Conservation (phyloP, 2,888 invertebrate genomes). For the Siphlonurus alternatus region DNA sequence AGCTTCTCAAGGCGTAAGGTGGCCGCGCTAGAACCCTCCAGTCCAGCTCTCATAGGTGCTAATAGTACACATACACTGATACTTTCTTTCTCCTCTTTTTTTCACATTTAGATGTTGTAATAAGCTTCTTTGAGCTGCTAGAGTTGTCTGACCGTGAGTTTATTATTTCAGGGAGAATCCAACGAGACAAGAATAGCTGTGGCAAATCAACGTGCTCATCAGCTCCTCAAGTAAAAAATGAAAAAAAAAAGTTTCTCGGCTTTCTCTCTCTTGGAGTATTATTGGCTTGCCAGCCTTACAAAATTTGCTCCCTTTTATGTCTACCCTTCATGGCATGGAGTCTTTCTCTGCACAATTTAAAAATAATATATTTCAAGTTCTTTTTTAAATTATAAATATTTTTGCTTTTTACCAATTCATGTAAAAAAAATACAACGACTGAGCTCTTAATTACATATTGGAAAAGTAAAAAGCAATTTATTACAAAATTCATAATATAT, state of each 20-base stretch:
- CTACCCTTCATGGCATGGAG: background rate
- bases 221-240: conserved; percentile 60
- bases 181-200: conserved; percentile 92
- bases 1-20: conserved; percentile 60
- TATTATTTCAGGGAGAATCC: conserved; percentile 76
- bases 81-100: background rate
- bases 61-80: too few species aligned
- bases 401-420: background rate
- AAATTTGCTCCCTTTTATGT: background rate
- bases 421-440: background rate
- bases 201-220: conserved; percentile 93
- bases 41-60: too few species aligned
- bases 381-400: background rate
- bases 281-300: background rate
- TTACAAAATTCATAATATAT: background rate
- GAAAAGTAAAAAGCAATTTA: background rate
- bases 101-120: background rate
- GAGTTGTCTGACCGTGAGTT: too few species aligned
- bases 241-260: too few species aligned
- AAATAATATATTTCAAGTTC: background rate
- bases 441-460: background rate
- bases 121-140: background rate
- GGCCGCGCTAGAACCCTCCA: too few species aligned
- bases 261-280: too few species aligned
- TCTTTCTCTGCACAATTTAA: background rate